These are phyloP conservation scores for Pollachius pollachius DNA, from an alignment of 2,113 vertebrate species.

Conservation along the genomic window DNA sequence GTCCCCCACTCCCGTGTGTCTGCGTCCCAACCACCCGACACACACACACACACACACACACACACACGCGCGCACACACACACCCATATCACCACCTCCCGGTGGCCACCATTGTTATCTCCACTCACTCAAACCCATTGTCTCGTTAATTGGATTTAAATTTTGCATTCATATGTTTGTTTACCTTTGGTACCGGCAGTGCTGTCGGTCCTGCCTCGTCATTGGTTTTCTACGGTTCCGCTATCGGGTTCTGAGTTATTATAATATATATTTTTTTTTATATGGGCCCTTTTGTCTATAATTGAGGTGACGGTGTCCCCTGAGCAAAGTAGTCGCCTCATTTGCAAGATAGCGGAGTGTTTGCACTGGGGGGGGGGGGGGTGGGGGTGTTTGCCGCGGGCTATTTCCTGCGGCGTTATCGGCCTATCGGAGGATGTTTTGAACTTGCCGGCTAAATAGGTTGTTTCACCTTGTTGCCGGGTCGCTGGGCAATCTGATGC, in stretches of 20 bases:
- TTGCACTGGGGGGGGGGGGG: conserved; percentile 3
- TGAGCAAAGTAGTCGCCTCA: too few relatives aligned
- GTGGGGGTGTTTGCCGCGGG: conserved; percentile 8
- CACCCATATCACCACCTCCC: neutral
- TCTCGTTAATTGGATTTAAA: conserved; percentile 32
- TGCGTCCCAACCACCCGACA: too few relatives aligned
- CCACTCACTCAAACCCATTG: conserved; percentile 33
- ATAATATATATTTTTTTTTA: neutral
- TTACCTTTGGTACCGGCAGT: conserved; percentile 33
- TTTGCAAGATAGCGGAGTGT: neutral
- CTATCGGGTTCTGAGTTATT: too few relatives aligned
- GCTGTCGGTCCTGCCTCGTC: conserved; percentile 22
- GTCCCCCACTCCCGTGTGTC: neutral
- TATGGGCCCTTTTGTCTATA: neutral
- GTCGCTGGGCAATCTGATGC: neutral
- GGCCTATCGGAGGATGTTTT: neutral
- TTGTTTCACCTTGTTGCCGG: neutral
- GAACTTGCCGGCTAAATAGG: neutral
- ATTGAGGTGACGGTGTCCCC: neutral
- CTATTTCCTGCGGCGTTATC: neutral
- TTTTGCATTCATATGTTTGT: conserved; percentile 28
- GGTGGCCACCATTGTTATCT: conserved; percentile 33
- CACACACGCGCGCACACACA: too few relatives aligned
- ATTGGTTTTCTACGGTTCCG: conserved; percentile 25
- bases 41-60: too few relatives aligned